These are phyloP conservation scores for Watsonalla cultraria DNA, from an alignment of 2,888 invertebrate species.

Conservation along the genomic window DNA sequence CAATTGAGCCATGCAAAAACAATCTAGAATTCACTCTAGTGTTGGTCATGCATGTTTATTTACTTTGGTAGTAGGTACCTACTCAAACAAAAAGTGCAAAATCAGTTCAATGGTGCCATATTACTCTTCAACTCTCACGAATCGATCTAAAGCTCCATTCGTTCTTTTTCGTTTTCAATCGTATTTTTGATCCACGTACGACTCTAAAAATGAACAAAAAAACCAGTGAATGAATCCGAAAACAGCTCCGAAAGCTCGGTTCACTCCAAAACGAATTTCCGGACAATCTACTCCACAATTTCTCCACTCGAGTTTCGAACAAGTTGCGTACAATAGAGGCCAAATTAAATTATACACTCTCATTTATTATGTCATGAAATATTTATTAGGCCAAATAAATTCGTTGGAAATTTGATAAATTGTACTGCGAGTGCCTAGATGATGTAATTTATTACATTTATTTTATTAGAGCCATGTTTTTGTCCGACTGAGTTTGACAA, in stretches of 20 bases:
- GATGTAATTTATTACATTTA: not conserved
- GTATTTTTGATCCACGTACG: not conserved
- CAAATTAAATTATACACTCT: conserved; percentile 18
- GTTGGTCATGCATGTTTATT: too few relatives aligned
- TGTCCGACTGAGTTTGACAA: too few relatives aligned
- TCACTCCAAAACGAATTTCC: conserved; percentile 26
- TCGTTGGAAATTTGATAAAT: conserved; percentile 6
- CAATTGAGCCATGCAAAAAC: too few relatives aligned
- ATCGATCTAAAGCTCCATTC: not conserved
- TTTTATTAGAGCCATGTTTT: not conserved
- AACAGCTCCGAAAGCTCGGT: not conserved
- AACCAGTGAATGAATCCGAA: conserved; percentile 12
- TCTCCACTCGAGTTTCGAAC: conserved; percentile 13
- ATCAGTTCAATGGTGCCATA: too few relatives aligned
- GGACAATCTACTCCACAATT: conserved; percentile 31
- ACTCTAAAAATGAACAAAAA: conserved; percentile 6
- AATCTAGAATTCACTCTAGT: too few relatives aligned
- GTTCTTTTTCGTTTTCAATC: not conserved
- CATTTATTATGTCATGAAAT: conserved; percentile 12
- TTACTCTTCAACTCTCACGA: too few relatives aligned
- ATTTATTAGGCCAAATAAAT: conserved; percentile 5
- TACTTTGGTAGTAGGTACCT: too few relatives aligned
- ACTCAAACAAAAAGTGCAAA: too few relatives aligned
- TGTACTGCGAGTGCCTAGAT: not conserved
- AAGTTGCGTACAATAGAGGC: conserved; percentile 25